phyloP scores from a whole-genome alignment of 2,888 invertebrate genomes.

The Sipha maydis region DNA sequence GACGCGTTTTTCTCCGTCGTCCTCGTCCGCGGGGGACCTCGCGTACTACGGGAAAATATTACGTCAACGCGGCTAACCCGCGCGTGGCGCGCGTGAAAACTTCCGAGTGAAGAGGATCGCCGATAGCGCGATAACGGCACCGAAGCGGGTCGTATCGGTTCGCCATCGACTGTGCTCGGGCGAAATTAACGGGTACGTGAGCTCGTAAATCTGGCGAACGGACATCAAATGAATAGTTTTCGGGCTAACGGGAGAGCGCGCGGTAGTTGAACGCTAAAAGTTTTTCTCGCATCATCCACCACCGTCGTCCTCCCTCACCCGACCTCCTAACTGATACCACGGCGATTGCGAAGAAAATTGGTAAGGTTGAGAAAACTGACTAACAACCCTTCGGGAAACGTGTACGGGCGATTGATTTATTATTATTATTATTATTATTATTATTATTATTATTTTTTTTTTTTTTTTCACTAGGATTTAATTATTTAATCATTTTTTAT shows the following conservation, averaged over 20 bases:
- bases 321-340: not conserved
- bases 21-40: not conserved
- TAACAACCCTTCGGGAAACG: not conserved
- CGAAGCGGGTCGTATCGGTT: not conserved
- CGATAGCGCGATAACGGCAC: no score
- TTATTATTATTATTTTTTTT: no score
- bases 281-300: constrained; percentile 10
- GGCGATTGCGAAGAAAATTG: not conserved
- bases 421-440: no score
- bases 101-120: not conserved
- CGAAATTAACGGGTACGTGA: constrained; percentile 24
- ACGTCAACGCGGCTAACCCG: not conserved
- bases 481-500: no score
- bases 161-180: not conserved
- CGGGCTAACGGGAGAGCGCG: not conserved
- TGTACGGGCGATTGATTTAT: not conserved
- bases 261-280: not conserved
- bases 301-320: not conserved
- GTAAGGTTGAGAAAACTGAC: not conserved
- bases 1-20: not conserved
- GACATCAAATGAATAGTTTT: constrained; percentile 36
- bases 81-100: not conserved
- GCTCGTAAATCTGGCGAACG: constrained; percentile 28
- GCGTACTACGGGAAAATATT: not conserved
- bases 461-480: no score